A percentile compares a stretch with the other conserved stretches of the same genome.
phyloP scores from a whole-genome alignment of 2,113 vertebrate genomes.

The Anarhynchus alexandrinus region DNA sequence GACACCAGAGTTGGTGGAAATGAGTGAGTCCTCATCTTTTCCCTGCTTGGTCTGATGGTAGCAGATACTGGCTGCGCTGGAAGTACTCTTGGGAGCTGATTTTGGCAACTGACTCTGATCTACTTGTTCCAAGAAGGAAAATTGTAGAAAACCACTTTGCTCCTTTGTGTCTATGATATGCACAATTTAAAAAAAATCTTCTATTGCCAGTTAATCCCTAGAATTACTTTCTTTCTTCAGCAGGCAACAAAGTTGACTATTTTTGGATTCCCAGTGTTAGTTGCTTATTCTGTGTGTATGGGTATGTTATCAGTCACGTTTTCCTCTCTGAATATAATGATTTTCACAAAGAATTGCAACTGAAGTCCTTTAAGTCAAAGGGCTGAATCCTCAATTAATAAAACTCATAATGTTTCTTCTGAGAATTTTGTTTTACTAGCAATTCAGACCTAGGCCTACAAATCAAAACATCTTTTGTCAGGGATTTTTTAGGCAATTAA shows the following conservation, averaged over 20 bases:
- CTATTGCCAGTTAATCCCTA: neutral
- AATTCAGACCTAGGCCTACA: neutral
- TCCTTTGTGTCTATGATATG: neutral
- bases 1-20: neutral
- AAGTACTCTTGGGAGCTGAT: neutral
- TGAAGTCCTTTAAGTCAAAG: neutral
- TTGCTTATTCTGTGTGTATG: neutral
- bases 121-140: neutral
- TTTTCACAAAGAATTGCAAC: neutral
- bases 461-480: neutral
- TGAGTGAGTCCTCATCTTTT: neutral
- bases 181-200: neutral
- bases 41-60: neutral
- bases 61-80: neutral
- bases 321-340: neutral
- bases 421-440: neutral
- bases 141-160: neutral
- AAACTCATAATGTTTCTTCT: neutral
- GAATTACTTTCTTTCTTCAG: neutral
- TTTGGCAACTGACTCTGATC: neutral
- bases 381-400: neutral
- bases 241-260: neutral
- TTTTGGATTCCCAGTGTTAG: neutral
- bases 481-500: neutral
- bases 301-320: neutral